Percentiles rank a stretch among this genome's conserved stretches.
Conservation (phyloP, 92 coral and sea anemone species). For the Pocillopora meandrina region DNA sequence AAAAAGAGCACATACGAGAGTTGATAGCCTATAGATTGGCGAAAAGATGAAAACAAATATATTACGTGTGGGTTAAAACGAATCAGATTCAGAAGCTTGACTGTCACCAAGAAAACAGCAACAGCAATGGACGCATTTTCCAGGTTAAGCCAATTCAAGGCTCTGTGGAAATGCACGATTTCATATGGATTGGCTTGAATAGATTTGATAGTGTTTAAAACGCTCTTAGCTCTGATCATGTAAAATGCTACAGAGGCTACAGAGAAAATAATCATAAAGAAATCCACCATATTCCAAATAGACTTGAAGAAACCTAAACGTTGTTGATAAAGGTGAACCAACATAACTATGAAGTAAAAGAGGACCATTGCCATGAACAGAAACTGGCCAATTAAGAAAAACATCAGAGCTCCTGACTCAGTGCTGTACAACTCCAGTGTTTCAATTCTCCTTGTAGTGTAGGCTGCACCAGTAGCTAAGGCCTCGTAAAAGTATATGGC, state of each 20-base stretch:
- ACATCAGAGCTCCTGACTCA: conserved; percentile 40
- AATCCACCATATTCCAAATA: conserved; percentile 47
- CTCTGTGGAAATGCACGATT: conserved; percentile 39
- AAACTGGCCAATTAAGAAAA: conserved; percentile 42
- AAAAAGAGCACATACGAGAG: conserved; percentile 22
- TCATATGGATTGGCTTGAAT: conserved; percentile 45
- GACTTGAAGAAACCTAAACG: conserved; percentile 14
- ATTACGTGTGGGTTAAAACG: conserved; percentile 57
- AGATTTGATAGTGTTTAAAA: conserved; percentile 26
- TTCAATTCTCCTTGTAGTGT: conserved; percentile 14
- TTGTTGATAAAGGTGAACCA: conserved; percentile 20
- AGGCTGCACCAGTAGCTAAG: conserved; percentile 39
- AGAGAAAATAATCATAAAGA: conserved; percentile 23
- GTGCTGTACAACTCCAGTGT: conserved; percentile 44
- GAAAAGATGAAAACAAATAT: conserved; percentile 35
- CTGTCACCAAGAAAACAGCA: conserved; percentile 46
- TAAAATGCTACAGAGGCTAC: conserved; percentile 32
- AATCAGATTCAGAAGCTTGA: conserved; percentile 46
- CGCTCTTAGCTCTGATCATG: conserved; percentile 31
- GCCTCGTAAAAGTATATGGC: conserved; percentile 47
- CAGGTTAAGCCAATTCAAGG: conserved; percentile 38
- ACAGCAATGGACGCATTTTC: conserved; percentile 37
- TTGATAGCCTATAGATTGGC: conserved; percentile 38
- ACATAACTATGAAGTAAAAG: conserved; percentile 20
- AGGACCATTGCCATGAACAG: conserved; percentile 45